Percentiles rank a stretch among this genome's conserved stretches.
These are phyloP conservation scores for Sipha maydis DNA, from an alignment of 2,888 invertebrate species.

Conservation along the genomic window DNA sequence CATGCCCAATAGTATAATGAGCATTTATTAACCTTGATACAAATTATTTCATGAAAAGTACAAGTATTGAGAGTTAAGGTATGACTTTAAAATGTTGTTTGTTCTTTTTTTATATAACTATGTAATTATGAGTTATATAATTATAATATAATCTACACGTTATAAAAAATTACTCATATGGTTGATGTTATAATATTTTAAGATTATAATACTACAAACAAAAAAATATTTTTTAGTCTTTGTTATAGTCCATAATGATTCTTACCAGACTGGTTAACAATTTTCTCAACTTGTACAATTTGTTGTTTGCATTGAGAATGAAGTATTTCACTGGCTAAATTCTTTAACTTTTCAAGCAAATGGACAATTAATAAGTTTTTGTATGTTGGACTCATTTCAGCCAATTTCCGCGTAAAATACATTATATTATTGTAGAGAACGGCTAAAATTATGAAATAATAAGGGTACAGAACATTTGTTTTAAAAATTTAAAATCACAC, in stretches of 20 bases:
- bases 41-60: too few species aligned
- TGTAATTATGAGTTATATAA: too few species aligned
- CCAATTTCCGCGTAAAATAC: conserved; percentile 82
- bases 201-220: too few species aligned
- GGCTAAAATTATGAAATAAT: conserved; percentile 70
- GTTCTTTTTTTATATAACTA: too few species aligned
- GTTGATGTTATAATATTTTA: too few species aligned
- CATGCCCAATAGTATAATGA: too few species aligned
- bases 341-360: conserved; percentile 75
- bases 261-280: conserved; percentile 79
- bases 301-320: conserved; percentile 80
- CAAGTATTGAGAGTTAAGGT: too few species aligned
- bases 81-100: too few species aligned
- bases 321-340: conserved; percentile 77
- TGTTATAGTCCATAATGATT: conserved; percentile 26
- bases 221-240: not conserved
- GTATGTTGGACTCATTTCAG: conserved; percentile 70
- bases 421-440: conserved; percentile 92
- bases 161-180: too few species aligned
- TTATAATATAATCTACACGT: too few species aligned
- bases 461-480: conserved; percentile 42
- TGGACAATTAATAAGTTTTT: conserved; percentile 70
- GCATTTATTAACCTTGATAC: too few species aligned
- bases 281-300: conserved; percentile 79
- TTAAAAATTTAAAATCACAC: conserved; percentile 32